Base-by-base conservation (phyloP, 2,797 vertebrate genomes). In the Sebastolobus altivelis region DNA sequence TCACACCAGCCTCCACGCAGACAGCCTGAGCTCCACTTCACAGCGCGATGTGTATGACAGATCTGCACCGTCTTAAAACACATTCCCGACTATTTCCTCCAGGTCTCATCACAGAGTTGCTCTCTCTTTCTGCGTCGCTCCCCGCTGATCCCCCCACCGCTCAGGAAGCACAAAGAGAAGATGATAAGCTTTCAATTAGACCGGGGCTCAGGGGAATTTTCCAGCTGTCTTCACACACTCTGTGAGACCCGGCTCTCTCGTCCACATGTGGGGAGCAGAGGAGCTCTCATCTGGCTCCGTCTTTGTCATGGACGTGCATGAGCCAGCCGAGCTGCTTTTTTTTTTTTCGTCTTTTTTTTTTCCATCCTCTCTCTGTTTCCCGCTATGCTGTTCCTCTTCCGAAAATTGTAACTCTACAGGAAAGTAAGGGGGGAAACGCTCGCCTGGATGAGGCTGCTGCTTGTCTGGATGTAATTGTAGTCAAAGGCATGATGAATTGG, bases 101-200 rank as follows among this genome's bases (percentile, higher is more conserved):
- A 79, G 87, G 92, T 92, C 91, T 91, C 90, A 63, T 92, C 91
- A 67, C 62, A 69, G 75, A 89, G 79, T 59, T 6, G 12, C 76
- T 77, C 80, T 80, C 18, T 49, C 25, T 25, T 25, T 4, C 66
- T 67, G 72, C 55, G 22, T 67, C 25, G 35, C 72, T 72, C 73
- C 77, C 59, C 56, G 31, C 70, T 67, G 74, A 83, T 81, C 80
- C 87, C 78, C 86, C 88, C 86, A 69, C 74, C 80, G 71, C 85
- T 88, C 90, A 91, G 92, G 91, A 90, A 92, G 92, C 91, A 92
- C 91, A 94, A 93, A 94, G 92, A 90, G 80, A 92, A 92, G 92
- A 94, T 89, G 91, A 93, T 95, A 95, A 94, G 94, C 92, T 95
- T 95, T 95, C 93, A 95, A 95, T 95, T 94, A 95, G 89, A 60